Evolutionary conservation across 53 echinoderm and acorn worm species (phyloP), one percentile per base, ranked within the genome.

Genomic region (Arbacia lixula): DNA sequence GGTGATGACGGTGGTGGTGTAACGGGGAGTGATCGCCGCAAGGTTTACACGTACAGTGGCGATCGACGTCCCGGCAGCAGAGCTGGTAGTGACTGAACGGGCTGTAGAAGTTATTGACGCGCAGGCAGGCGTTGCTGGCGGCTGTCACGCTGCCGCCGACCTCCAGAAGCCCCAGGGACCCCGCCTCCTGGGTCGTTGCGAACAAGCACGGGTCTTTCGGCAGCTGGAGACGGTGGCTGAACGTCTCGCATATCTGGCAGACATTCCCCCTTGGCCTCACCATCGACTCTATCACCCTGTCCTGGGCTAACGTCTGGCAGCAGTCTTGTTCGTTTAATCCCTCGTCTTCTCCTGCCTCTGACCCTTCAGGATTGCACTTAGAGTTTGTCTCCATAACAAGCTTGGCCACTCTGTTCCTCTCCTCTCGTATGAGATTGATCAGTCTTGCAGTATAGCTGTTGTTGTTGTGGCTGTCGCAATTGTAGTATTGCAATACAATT

Each of bases 201-300:
- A 41, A 73, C 37, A 60, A 22, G 31, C 87, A 91, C 9, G 84
- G 66, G 33, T 87, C 85, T 0, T 35, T 65, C n/a, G 87, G 61
- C 8, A 40, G 36, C 46, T 68, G 27, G 16, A 74, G 40, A 4
- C 84, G 35, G 26, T 91, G 87, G 53, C 55, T 64, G 71, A 86
- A 92, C 16, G 88, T 85, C 55, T 95, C 95, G 46, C 95, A 95
- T 12, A 95, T 88, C 39, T 92, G 85, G 46, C 95, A 95, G 35
- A 95, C 85, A 9, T 95, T 95, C 0, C 92, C 89, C 27, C 86
- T 81, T 19, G 74, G 67, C 14, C 46, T 61, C 22, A 50, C 67
- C 22, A 89, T 53, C 10, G 85, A 64, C 53, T 85, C 86, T 1
- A 83, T 85, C 17, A 84, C 62, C 30, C 84, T 85, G 29, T 80